Conservation (phyloP, 2,797 vertebrate genomes). For the Cryptoblepharus egeriae region DNA sequence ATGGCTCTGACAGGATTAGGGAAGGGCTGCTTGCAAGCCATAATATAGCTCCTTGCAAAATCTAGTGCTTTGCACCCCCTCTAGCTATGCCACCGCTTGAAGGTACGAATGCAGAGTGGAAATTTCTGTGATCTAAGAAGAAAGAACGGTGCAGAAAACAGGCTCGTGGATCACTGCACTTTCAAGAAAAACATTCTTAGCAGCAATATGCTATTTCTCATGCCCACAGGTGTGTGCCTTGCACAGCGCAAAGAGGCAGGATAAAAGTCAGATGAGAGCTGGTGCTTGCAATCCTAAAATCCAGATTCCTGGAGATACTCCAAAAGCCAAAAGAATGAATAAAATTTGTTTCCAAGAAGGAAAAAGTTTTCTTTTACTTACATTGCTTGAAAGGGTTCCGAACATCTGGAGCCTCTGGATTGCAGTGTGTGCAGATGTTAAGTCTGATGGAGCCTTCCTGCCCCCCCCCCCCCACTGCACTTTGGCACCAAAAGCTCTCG, state of each 20-base stretch:
- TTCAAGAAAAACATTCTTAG: slow-evolving; percentile 26
- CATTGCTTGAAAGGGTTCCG: slow-evolving; percentile 59
- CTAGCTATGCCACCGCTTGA: no score
- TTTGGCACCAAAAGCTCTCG: slow-evolving; percentile 56
- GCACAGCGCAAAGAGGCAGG: slow-evolving; percentile 23
- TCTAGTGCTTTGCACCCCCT: no score
- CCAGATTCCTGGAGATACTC: slow-evolving; percentile 29
- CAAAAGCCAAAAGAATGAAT: slow-evolving; percentile 45
- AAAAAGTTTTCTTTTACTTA: slow-evolving; percentile 69
- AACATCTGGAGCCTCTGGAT: slow-evolving; percentile 72
- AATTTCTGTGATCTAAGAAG: neutral
- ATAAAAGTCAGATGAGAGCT: neutral
- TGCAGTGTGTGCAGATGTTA: slow-evolving; percentile 61
- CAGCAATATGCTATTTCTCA: slow-evolving; percentile 17
- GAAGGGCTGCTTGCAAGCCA: no score
- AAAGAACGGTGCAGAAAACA: accelerated
- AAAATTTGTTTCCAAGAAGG: slow-evolving; percentile 29
- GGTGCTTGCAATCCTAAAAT: slow-evolving; percentile 33
- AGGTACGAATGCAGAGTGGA: neutral
- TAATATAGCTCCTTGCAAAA: no score
- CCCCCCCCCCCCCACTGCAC: slow-evolving; percentile 58
- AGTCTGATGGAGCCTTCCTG: slow-evolving; percentile 48
- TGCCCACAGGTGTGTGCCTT: neutral
- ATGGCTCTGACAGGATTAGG: no score
- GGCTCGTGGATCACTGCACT: slow-evolving; percentile 25